These are phyloP conservation scores for Phataginus tricuspis DNA, from an alignment of 2,797 vertebrate genomes.

Conservation along the genomic window DNA sequence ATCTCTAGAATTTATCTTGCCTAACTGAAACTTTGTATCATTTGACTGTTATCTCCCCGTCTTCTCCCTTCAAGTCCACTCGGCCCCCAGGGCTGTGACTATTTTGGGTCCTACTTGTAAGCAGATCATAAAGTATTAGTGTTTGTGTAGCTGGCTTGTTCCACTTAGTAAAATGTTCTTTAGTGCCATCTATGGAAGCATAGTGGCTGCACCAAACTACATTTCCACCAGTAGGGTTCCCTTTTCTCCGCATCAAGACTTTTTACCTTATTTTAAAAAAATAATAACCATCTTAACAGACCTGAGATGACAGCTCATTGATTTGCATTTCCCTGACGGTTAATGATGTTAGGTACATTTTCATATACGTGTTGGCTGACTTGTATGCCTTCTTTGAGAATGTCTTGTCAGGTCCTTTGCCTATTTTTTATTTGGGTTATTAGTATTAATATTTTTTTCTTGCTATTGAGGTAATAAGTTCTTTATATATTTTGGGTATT, in stretches of 20 bases:
- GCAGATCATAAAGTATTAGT: background rate
- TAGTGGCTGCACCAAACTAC: background rate
- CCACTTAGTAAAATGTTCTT: background rate
- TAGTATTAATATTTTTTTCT: background rate
- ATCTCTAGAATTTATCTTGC: background rate
- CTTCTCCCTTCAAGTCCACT: background rate
- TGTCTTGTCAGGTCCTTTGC: background rate
- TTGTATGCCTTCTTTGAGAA: background rate
- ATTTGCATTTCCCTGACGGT: background rate
- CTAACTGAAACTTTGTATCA: background rate
- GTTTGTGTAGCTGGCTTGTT: background rate
- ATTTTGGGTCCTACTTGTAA: too few species aligned
- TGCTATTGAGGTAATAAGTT: background rate
- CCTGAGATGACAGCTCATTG: background rate
- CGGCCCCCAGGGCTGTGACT: background rate
- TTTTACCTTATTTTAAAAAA: background rate
- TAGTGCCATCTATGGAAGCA: background rate
- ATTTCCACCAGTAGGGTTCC: background rate
- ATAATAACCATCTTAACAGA: background rate
- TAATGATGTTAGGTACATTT: background rate
- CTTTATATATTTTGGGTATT: background rate
- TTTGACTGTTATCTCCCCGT: background rate
- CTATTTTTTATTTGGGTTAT: background rate
- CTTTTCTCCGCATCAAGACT: background rate
- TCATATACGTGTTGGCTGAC: background rate